These are phyloP conservation scores for Scophthalmus maximus DNA, from an alignment of 2,113 vertebrate genomes.

Conservation along the genomic window DNA sequence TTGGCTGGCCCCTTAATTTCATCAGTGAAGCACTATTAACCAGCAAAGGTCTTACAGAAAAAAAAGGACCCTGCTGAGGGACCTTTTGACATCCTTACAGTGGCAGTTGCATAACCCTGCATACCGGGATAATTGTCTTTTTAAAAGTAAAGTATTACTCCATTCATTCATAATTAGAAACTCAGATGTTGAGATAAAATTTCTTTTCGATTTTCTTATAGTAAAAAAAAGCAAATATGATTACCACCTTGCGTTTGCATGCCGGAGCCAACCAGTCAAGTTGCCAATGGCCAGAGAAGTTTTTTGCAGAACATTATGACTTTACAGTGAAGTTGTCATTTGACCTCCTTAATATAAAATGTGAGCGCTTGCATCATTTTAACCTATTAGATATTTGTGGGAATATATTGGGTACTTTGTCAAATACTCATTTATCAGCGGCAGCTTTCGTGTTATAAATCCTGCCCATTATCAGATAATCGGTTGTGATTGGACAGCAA, in stretches of 20 bases:
- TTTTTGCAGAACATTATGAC: too few relatives aligned
- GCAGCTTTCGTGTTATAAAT: too few relatives aligned
- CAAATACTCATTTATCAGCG: too few relatives aligned
- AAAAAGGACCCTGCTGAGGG: constrained; percentile 39
- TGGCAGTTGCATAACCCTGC: constrained; percentile 48
- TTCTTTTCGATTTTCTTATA: not conserved
- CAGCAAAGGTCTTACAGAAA: constrained; percentile 54
- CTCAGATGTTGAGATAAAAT: not conserved
- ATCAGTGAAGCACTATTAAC: constrained; percentile 79
- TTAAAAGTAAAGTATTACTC: constrained; percentile 21
- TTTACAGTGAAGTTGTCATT: too few relatives aligned
- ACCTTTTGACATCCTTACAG: constrained; percentile 62
- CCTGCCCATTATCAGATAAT: too few relatives aligned
- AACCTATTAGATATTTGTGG: too few relatives aligned
- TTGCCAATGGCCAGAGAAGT: too few relatives aligned
- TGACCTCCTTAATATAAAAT: too few relatives aligned
- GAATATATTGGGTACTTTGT: too few relatives aligned
- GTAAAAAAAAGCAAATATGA: too few relatives aligned
- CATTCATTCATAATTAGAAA: constrained; percentile 36
- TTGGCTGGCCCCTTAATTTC: constrained; percentile 73
- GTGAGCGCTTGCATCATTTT: too few relatives aligned
- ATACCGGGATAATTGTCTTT: constrained; percentile 59
- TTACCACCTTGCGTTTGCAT: not conserved
- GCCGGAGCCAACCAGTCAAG: not conserved
- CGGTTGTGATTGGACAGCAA: too few relatives aligned